phyloP scores from a whole-genome alignment of 2,797 vertebrate genomes.

The Neosilurus hyrtlii region DNA sequence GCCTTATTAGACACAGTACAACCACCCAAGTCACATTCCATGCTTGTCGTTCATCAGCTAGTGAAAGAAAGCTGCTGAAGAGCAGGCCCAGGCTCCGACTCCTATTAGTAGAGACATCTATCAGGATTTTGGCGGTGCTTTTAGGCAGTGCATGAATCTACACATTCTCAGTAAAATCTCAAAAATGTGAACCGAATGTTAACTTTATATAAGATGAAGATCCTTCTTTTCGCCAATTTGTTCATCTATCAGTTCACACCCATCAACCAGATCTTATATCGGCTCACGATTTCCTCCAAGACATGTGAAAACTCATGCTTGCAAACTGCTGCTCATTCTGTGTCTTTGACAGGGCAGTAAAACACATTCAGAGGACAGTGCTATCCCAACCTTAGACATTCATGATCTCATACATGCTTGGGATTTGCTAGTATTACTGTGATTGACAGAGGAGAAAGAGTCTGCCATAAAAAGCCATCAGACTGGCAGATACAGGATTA shows the following conservation, averaged over 20 bases:
- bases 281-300: neutral
- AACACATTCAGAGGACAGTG: neutral
- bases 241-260: neutral
- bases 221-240: neutral
- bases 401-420: neutral
- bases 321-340: neutral
- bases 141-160: no score
- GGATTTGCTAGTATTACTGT: neutral
- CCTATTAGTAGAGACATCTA: no score
- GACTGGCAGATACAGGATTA: conserved; percentile 6
- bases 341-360: neutral
- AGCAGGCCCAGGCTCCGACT: no score
- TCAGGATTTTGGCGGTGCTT: no score
- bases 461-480: neutral
- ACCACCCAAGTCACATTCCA: no score
- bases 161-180: neutral
- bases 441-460: neutral
- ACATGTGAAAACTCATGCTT: neutral
- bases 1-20: no score
- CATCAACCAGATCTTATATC: neutral
- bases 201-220: neutral
- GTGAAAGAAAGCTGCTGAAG: no score
- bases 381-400: neutral
- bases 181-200: neutral
- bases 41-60: no score